A percentile compares a stretch with the other conserved stretches of the same genome.
Evolutionary conservation across 1,140 invertebrate species (phyloP).

Genomic region (Lepidurus apus): DNA sequence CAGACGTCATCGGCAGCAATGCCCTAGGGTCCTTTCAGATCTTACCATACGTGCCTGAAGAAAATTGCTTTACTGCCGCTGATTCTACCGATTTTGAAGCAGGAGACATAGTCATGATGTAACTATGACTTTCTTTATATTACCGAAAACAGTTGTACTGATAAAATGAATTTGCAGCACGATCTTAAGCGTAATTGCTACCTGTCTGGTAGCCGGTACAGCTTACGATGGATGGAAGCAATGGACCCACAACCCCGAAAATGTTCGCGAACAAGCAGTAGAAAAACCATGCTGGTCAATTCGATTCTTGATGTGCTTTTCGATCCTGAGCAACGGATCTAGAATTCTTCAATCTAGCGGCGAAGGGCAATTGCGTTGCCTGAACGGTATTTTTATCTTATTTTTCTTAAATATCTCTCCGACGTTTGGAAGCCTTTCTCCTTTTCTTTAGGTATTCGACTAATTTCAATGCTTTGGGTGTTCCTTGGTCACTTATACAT

Average conservation of each 20-base stretch:
- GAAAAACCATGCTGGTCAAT: neutral
- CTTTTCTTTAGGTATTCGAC: constrained; percentile 26
- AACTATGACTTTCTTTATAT: neutral
- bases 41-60: neutral
- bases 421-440: constrained; percentile 40
- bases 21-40: neutral
- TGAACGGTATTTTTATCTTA: neutral
- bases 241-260: neutral
- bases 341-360: neutral
- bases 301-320: constrained; percentile 1
- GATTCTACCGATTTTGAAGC: neutral
- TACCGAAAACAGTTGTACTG: neutral
- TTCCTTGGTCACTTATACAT: constrained; percentile 25
- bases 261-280: neutral
- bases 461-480: constrained; percentile 31
- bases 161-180: neutral
- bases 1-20: constrained; percentile 13
- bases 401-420: neutral
- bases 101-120: constrained; percentile 27
- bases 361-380: neutral
- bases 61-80: constrained; percentile 11
- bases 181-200: neutral
- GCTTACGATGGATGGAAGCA: neutral
- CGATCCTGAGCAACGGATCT: neutral
- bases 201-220: neutral